Base-by-base conservation (phyloP, 2,113 vertebrate species). In the Marmota monax region DNA sequence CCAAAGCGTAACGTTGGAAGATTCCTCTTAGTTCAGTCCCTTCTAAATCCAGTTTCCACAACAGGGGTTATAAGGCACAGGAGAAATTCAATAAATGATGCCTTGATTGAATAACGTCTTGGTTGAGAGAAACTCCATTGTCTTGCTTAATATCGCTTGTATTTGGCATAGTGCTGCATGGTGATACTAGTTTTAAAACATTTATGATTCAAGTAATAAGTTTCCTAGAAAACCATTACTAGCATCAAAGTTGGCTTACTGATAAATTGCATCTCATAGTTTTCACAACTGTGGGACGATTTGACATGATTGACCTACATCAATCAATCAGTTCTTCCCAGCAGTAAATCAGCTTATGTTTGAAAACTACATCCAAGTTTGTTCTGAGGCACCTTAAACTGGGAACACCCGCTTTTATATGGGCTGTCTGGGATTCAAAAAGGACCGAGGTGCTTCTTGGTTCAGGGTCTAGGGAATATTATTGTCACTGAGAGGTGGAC, bases 151-250 rank as follows among this genome's bases (percentile, higher is more conserved):
- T 70, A 34, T 42, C 56, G 20, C 92, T 95, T 84, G 13, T 10
- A 48, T 65, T 78, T 94, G 84, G 51, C 42, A 12, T 70, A 56
- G 61, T 61, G 37, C n/a, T 78, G 72, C 56, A 78, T 16, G n/a
- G 5, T 82, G 17, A 61, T 9, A 11, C n/a, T 86, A 63, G 29
- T 42, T 92, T 93, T 42, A 84, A 80, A 23, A 12, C 48, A 80
- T 63, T 74, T 90, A 70, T 45, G 34, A 80, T 95, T 89, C 48
- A 88, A 67, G 73, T 53, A 69, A 78, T 34, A 29, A 69, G 42
- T 92, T 95, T 92, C 72, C 65, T 90, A 76, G 16, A 63, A 92
- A 87, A 76, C 22, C 18, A 29, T 80, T 87, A 12, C 25, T 70
- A 61, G 48, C 42, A n/a, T 69, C 48, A 56, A 13, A 45, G 27